phyloP scores from a whole-genome alignment of 64 coral and sea anemone genomes.

The Montipora sp. region DNA sequence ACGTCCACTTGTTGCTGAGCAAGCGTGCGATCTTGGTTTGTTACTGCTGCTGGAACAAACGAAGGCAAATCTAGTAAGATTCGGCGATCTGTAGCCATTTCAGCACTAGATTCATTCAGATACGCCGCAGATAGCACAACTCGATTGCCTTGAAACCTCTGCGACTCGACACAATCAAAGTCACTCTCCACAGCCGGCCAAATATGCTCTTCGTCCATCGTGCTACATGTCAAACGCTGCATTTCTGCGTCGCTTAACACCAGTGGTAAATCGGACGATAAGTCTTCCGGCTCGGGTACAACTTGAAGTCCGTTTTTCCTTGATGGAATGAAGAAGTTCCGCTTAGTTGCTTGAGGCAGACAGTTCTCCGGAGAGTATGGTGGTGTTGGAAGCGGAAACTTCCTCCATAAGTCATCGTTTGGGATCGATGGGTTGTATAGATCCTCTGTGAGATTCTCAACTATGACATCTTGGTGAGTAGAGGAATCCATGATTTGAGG shows the following conservation, averaged over 20 bases:
- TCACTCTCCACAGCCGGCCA: constrained; percentile 66
- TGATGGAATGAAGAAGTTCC: constrained; percentile 13
- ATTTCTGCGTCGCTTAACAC: constrained; percentile 93
- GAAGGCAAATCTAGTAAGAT: constrained; percentile 29
- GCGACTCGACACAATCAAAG: constrained; percentile 66
- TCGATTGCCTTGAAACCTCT: constrained; percentile 60
- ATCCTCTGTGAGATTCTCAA: constrained; percentile 64
- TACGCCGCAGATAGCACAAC: constrained; percentile 31
- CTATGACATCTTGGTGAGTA: constrained; percentile 36
- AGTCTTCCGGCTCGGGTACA: constrained; percentile 87
- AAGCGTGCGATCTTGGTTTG: constrained; percentile 28
- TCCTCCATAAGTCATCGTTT: constrained; percentile 86
- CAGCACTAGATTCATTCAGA: constrained; percentile 21
- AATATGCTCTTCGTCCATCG: constrained; percentile 81
- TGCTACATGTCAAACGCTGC: constrained; percentile 77
- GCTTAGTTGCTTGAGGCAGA: constrained; percentile 44
- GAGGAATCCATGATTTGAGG: constrained; percentile 27
- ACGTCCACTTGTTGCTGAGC: constrained; percentile 17
- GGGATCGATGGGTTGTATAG: constrained; percentile 62
- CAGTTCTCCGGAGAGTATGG: constrained; percentile 89
- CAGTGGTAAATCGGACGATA: constrained; percentile 84
- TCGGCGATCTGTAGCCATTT: constrained; percentile 51
- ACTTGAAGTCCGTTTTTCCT: constrained; percentile 79
- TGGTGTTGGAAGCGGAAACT: constrained; percentile 79
- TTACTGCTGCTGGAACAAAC: constrained; percentile 3